Evolutionary conservation across 2,888 invertebrate genomes (phyloP), one percentile per base, ranked within the genome.

Genomic region (Adelphocoris suturalis): DNA sequence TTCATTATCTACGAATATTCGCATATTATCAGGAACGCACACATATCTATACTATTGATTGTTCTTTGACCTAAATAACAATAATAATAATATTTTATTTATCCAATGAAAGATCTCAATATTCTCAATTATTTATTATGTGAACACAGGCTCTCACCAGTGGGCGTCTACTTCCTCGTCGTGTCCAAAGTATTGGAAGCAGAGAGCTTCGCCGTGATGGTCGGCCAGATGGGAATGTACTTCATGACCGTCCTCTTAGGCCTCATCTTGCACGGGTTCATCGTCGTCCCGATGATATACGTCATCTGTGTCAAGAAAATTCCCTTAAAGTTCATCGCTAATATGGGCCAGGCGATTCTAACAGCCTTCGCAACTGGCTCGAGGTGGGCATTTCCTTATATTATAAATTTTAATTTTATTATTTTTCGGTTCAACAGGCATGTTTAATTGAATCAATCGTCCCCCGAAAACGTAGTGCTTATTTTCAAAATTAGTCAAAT

Each of bases 281-380:
- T 99, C 27, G 96, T 98, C 0, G 95, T 99, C 89, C 98, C 99
- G 5, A 93, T 97, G 11, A 95, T 99, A 87, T 99, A 97, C 94
- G 96, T 97, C 92, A 92, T 98, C 91, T 95, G 96, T 68, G 97
- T 97, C 0, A 95, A 97, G 92, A 96, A 96, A 91, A 95, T 98
- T 91, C 99, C 99, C 0, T 97, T 97, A 93, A 94, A 95, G 90
- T 97, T 96, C 92, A 95, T 98, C 90, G 96, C 95, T 16, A 96
- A 96, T 93, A 96, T 98, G 95, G 96, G 97, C 91, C 98, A 98
- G 92, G 98, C 99, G 28, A 94, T 98, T 94, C 97, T 98, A 4
- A 99, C 99, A 0, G 99, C 99, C 78, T 99, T 99, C 93, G 99
- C 98, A 92, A 99, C 99, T 47, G 98, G 98, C 47, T 99, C 98